Evolutionary conservation across 2,888 invertebrate genomes (phyloP).

Genomic region (Sabatieria punctata): DNA sequence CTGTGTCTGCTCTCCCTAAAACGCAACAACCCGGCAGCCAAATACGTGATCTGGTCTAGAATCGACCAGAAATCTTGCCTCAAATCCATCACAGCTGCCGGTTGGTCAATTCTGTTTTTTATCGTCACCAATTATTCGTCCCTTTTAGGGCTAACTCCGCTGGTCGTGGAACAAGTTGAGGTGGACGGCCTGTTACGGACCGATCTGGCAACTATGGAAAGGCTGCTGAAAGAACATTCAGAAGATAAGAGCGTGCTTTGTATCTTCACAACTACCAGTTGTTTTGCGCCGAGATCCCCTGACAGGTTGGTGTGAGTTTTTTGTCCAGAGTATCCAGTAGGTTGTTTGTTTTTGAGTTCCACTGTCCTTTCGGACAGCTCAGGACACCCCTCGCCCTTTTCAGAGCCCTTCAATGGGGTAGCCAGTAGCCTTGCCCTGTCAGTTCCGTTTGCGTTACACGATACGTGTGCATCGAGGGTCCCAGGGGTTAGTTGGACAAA

Average conservation of each 20-base stretch:
- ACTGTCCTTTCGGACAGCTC: too few species aligned
- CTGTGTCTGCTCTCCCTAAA: constrained; percentile 52
- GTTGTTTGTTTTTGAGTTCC: too few species aligned
- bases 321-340: too few species aligned
- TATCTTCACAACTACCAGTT: constrained; percentile 40
- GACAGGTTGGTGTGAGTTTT: constrained; percentile 47
- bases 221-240: constrained; percentile 3
- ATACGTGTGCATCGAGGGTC: too few species aligned
- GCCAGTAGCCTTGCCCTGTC: too few species aligned
- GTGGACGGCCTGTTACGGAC: constrained; percentile 4
- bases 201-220: not conserved
- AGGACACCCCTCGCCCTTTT: too few species aligned
- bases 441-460: too few species aligned
- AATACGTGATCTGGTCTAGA: constrained; percentile 62
- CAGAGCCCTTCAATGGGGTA: too few species aligned
- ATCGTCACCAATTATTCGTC: too few species aligned
- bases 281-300: constrained; percentile 61
- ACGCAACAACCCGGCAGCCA: constrained; percentile 45
- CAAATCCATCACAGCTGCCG: constrained; percentile 63
- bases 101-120: too few species aligned
- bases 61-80: constrained; percentile 72
- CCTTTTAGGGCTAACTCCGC: not conserved
- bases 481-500: too few species aligned
- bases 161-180: constrained; percentile 3
- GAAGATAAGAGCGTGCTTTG: constrained; percentile 26